phyloP scores from a whole-genome alignment of 2,888 invertebrate genomes.

The Brachylomia viminalis region DNA sequence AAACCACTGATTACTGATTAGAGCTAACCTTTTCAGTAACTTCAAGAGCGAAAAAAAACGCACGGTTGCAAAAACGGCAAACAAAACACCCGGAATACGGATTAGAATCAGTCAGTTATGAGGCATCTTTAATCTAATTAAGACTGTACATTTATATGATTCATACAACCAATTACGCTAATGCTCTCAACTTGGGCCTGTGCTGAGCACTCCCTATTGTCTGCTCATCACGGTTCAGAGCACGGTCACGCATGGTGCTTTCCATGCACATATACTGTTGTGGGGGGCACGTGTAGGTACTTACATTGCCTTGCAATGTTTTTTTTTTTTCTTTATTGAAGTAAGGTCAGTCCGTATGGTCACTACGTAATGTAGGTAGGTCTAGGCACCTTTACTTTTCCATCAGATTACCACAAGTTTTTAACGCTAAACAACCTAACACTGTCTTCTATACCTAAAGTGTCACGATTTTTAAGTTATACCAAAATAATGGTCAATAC shows the following conservation, averaged over 20 bases:
- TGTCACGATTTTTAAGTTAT: constrained; percentile 27
- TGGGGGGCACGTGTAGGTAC: constrained; percentile 57
- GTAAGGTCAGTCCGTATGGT: constrained; percentile 55
- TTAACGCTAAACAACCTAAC: constrained; percentile 6
- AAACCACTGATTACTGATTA: constrained; percentile 5
- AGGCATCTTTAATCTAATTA: constrained; percentile 53
- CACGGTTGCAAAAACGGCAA: constrained; percentile 14
- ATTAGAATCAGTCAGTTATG: constrained; percentile 32
- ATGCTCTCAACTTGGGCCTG: constrained; percentile 57
- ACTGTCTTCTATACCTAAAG: constrained; percentile 7
- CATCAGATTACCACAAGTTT: constrained; percentile 6
- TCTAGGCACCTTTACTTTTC: constrained; percentile 30
- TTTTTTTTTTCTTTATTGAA: constrained; percentile 49
- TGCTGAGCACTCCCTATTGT: constrained; percentile 69
- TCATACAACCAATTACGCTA: constrained; percentile 50
- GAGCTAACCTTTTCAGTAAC: constrained; percentile 12
- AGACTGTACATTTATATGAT: constrained; percentile 36
- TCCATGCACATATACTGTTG: constrained; percentile 71
- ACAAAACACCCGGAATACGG: constrained; percentile 34
- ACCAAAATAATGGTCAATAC: constrained; percentile 23
- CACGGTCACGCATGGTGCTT: constrained; percentile 84
- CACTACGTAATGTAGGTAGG: no score
- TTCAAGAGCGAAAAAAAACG: constrained; percentile 1
- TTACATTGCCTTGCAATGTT: constrained; percentile 57
- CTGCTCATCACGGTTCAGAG: constrained; percentile 85